Base-by-base conservation (phyloP, 2,888 invertebrate genomes). In the Isoperla grammatica region DNA sequence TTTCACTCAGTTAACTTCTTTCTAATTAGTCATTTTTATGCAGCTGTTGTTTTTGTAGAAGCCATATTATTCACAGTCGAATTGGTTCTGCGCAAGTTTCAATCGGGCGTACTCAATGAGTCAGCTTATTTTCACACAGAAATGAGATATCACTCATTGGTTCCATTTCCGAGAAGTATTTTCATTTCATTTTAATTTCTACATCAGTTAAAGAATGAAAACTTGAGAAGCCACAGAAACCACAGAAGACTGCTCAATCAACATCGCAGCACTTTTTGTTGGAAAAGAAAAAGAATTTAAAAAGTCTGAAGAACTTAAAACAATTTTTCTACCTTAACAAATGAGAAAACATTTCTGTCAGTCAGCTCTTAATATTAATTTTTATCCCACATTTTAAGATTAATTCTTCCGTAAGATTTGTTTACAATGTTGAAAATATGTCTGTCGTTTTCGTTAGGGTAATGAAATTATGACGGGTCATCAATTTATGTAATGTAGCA, bases 1-100 rank as follows among this genome's bases (percentile, higher is more conserved):
- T 58, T 50, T 58, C 58, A 49, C 50, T 58, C 58, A 50, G 58
- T 50, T 50, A 58, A 50, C 58, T 58, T 37, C 23, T 39, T 58
- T 58, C 49, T 58, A 58, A 58, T 58, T 58, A 58, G 50, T 19
- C 53, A 39, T 53, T 53, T 53, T 53, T 53, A 53, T 53, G 53
- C 53, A 53, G 53, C 53, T 53, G 53, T 53, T 53, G 53, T 53
- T 53, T 53, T 53, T 53, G 6, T 53, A 39, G 53, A 53, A 53
- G 53, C 53, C 53, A 19, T 53, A 53, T 53, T 53, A 35, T 23
- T 45, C 4, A 45, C 53, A 23, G 50, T 29, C 50, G 50, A 50
- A 50, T 50, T 35, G 37, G 50, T 50, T 35, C n/a, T 50, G n/a
- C 8, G 2, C 50, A 9, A 15, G 13, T 50, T 35, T 35, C n/a